Evolutionary conservation across 2,113 vertebrate species (phyloP), one percentile per base, ranked within the genome.

Genomic region (Boleophthalmus pectinirostris): DNA sequence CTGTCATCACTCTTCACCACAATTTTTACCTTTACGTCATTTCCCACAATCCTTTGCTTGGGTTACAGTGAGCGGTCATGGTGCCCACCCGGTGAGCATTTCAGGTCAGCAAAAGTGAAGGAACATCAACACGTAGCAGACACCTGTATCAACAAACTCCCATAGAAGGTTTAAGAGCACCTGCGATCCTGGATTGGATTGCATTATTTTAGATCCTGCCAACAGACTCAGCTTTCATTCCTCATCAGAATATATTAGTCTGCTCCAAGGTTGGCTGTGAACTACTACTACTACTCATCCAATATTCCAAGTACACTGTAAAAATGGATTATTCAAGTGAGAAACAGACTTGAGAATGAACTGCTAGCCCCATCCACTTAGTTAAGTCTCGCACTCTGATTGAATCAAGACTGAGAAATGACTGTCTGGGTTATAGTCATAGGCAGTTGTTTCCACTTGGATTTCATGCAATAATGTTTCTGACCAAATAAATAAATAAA

Each of bases 121-220:
- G 25, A 69, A 71, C 14, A 38, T 86, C 88, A 85, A 82, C 85
- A 83, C 81, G 81, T 73, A 81, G 78, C 78, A 61, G 69, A 56
- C 86, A 90, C 86, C 85, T 89, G 88, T 74, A 81, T 86, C 74
- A 91, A 91, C 87, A 90, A 0, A 11, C 76, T 53, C 67, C 64
- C 72, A 49, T 51, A 60, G 81, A 71, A 85, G 71, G 78, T 14
- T 47, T 79, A 56, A 73, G 70, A n/a, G 75, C 87, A 90, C 84
- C 88, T 90, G 86, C 70, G 72, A 68, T 71, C 77, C 68, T 1
- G 80, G 72, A 75, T 79, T 85, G 65, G 70, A 67, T 69, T 66
- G 69, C 73, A 66, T 70, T 20, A 23, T 25, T 77, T 18, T 18
- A 16, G 24, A 18, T 14, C 54, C 6, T 12, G 78, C 79, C 24